Evolutionary conservation across 2,888 invertebrate genomes (phyloP).

Genomic region (Caenorhabditis zanzibari): DNA sequence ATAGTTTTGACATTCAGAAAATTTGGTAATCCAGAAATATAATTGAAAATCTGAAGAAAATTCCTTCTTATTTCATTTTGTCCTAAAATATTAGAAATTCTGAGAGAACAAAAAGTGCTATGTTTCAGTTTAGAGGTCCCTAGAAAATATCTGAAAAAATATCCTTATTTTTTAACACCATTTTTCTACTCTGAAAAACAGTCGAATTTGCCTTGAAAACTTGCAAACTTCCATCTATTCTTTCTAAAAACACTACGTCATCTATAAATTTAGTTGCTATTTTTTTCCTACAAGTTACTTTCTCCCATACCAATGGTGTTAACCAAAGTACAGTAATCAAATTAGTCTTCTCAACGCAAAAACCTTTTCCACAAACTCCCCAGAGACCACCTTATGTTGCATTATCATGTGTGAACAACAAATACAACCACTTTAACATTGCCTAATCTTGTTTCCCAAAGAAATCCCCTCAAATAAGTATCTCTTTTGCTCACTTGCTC

Average conservation of each 20-base stretch:
- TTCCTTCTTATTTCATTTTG: too few species aligned
- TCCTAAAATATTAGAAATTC: too few species aligned
- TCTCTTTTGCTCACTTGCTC: constrained; percentile 1
- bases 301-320: background rate
- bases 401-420: constrained; percentile 6
- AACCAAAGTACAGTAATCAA: constrained; percentile 16
- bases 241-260: background rate
- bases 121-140: too few species aligned
- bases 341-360: constrained; percentile 12
- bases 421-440: constrained; percentile 17
- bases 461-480: background rate
- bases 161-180: too few species aligned
- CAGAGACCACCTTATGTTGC: constrained; percentile 1
- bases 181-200: too few species aligned
- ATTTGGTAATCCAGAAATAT: background rate
- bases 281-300: background rate
- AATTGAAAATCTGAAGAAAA: background rate
- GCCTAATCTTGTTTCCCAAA: background rate
- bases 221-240: too few species aligned
- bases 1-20: background rate
- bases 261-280: background rate
- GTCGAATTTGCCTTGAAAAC: too few species aligned
- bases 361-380: constrained; percentile 10
- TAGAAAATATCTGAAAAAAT: too few species aligned
- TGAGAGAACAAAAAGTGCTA: too few species aligned